These are phyloP conservation scores for Oligia strigilis DNA, from an alignment of 2,888 invertebrate species.

Conservation along the genomic window DNA sequence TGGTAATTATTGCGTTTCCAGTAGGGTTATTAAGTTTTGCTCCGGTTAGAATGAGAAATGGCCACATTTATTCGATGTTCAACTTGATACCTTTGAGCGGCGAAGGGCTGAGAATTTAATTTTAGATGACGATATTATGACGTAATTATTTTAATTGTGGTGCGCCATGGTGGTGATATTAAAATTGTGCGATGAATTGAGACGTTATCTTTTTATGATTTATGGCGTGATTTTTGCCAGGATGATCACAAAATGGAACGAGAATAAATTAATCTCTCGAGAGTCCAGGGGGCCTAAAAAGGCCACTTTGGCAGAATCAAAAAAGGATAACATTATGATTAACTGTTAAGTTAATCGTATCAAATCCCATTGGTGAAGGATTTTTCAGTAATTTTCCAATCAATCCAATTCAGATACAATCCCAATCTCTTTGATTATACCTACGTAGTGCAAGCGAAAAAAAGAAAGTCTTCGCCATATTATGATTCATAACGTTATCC, in stretches of 20 bases:
- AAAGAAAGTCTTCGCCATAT: too few relatives aligned
- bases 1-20: conserved; percentile 89
- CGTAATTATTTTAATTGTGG: conserved; percentile 86
- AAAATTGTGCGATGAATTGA: conserved; percentile 53
- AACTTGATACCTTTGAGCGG: conserved; percentile 86
- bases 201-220: conserved; percentile 44
- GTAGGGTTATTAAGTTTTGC: conserved; percentile 90
- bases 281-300: not conserved
- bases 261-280: not conserved
- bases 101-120: conserved; percentile 88
- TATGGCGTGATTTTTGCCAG: conserved; percentile 11
- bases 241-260: not conserved
- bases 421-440: too few relatives aligned
- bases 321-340: too few relatives aligned
- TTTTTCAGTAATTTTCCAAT: too few relatives aligned
- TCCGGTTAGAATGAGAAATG: conserved; percentile 89
- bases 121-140: conserved; percentile 84
- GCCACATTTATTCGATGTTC: conserved; percentile 87
- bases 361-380: too few relatives aligned
- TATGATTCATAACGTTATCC: too few relatives aligned
- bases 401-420: too few relatives aligned
- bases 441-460: too few relatives aligned
- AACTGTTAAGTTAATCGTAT: too few relatives aligned
- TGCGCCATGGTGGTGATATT: conserved; percentile 67
- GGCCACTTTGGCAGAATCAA: too few relatives aligned